Conservation (phyloP, 2,113 vertebrate species). For the Ellobius talpinus region DNA sequence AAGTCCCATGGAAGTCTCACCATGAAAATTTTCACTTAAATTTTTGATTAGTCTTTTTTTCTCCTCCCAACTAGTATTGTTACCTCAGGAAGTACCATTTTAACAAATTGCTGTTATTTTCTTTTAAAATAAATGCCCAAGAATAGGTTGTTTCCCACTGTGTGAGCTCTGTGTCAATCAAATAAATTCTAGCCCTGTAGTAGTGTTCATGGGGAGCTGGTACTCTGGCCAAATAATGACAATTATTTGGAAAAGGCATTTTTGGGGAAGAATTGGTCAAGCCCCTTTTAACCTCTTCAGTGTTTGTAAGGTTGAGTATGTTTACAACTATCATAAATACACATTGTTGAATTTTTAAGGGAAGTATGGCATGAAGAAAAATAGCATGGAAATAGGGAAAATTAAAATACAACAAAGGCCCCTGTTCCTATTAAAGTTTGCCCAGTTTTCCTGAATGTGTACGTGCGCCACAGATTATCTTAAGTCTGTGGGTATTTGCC, state of each 20-base stretch:
- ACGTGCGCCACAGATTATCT: not conserved
- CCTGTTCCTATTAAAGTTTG: not conserved
- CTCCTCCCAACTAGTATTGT: not conserved
- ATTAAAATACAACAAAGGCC: not conserved
- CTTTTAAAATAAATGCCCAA: conserved; percentile 17
- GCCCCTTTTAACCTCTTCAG: not conserved
- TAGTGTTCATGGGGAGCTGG: not conserved
- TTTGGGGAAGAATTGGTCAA: not conserved
- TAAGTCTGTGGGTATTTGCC: not conserved
- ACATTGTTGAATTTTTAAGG: not conserved
- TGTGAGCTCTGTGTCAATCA: not conserved
- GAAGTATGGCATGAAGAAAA: not conserved
- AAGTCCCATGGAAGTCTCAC: not conserved
- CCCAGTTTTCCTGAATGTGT: not conserved
- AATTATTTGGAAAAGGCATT: conserved; percentile 4
- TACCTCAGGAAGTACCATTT: not conserved
- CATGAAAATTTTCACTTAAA: not conserved
- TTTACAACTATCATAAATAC: not conserved
- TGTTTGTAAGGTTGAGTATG: not conserved
- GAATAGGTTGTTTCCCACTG: not conserved
- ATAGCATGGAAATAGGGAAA: not conserved
- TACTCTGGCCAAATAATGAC: conserved; percentile 37
- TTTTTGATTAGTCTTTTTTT: not conserved
- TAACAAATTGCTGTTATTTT: conserved; percentile 40
- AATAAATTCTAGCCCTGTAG: not conserved